A percentile compares a stretch with the other conserved stretches of the same genome.
Evolutionary conservation across 1,140 invertebrate species (phyloP).

Genomic region (Hylaeus volcanicus): DNA sequence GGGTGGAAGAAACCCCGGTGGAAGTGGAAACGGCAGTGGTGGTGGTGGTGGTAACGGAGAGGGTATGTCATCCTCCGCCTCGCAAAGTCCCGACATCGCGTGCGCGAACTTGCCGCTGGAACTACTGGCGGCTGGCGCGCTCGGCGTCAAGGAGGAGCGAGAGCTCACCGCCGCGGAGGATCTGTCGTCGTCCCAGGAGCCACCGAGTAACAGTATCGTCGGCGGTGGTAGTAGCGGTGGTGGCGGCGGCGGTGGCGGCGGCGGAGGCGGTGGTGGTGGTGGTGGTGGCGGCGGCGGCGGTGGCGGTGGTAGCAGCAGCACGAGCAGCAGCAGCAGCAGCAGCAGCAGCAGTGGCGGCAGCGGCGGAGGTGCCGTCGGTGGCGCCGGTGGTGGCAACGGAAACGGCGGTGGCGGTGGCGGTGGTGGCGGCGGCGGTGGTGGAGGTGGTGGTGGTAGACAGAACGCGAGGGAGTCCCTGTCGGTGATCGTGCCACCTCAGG

Average conservation of each 20-base stretch:
- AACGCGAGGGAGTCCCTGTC: constrained; percentile 82
- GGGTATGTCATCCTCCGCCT: constrained; percentile 80
- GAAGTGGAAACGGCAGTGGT: constrained; percentile 61
- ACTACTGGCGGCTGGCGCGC: constrained; percentile 78
- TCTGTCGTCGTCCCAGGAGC: constrained; percentile 74
- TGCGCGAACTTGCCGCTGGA: constrained; percentile 80
- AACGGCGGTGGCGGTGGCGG: constrained; percentile 32
- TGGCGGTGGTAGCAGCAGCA: constrained; percentile 4
- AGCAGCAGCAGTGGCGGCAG: constrained; percentile 64
- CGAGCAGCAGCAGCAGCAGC: constrained; percentile 34
- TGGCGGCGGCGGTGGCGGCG: constrained; percentile 16
- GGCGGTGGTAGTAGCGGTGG: not conserved
- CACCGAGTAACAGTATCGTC: constrained; percentile 53
- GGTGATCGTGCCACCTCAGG: constrained; percentile 84
- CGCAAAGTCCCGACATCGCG: constrained; percentile 80
- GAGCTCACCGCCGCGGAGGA: constrained; percentile 76
- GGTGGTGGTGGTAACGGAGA: constrained; percentile 73
- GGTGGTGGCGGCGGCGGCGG: constrained; percentile 5
- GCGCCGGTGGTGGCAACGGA: constrained; percentile 21
- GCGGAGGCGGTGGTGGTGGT: constrained; percentile 19
- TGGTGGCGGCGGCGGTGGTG: constrained; percentile 58
- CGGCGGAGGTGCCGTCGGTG: constrained; percentile 59
- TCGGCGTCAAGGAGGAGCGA: constrained; percentile 79
- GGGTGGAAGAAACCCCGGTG: constrained; percentile 49
- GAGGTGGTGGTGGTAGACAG: constrained; percentile 74